Evolutionary conservation across 2,888 invertebrate species (phyloP).

Genomic region (Melieria crassipennis): DNA sequence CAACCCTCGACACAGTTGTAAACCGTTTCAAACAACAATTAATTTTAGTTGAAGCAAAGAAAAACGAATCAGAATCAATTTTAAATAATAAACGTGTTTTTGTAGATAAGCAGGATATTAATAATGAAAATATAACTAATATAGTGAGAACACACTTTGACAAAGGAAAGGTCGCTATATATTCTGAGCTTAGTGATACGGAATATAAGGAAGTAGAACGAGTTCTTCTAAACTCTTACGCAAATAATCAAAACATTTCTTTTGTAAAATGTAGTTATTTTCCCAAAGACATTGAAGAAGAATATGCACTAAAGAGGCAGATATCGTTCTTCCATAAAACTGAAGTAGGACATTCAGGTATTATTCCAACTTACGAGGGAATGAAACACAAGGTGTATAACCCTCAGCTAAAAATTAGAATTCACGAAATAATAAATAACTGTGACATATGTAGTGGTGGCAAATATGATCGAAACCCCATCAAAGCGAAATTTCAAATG

Average conservation of each 20-base stretch:
- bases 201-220: conserved; percentile 30
- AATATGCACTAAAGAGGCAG: conserved; percentile 31
- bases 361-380: conserved; percentile 31
- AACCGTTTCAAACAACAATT: conserved; percentile 27
- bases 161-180: conserved; percentile 33
- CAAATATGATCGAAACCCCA: conserved; percentile 35
- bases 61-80: neutral
- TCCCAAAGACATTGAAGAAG: conserved; percentile 31
- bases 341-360: conserved; percentile 40
- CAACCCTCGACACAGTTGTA: conserved; percentile 13
- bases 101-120: conserved; percentile 21
- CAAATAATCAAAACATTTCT: conserved; percentile 18
- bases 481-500: conserved; percentile 13
- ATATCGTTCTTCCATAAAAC: conserved; percentile 34
- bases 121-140: conserved; percentile 19
- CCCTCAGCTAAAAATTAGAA: conserved; percentile 29
- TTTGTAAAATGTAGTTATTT: conserved; percentile 32
- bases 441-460: conserved; percentile 29
- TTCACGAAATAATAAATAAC: conserved; percentile 38
- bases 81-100: conserved; percentile 16
- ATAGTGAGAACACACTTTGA: conserved; percentile 23
- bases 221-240: conserved; percentile 31
- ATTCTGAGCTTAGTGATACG: conserved; percentile 31
- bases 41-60: conserved; percentile 6
- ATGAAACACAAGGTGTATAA: conserved; percentile 32